Base-by-base conservation (phyloP, 2,888 invertebrate species). In the Melanostoma scalare region DNA sequence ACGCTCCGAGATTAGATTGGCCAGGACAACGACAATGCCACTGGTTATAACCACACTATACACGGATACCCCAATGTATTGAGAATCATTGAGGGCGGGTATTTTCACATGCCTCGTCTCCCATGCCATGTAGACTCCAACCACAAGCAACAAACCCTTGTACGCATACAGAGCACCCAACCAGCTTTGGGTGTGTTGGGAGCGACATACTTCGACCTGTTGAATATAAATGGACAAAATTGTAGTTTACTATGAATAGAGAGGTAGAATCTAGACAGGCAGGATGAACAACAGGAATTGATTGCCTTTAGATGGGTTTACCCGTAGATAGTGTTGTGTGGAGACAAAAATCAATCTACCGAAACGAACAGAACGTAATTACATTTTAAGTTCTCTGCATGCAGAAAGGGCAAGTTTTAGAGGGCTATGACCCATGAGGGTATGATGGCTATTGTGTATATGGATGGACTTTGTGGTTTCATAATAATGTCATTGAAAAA, bases 91-190 rank as follows among this genome's bases (percentile, higher is more conserved):
- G 35, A 98, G 92, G 0, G 96, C 97, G 9, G 97, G 96, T 87
- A 98, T 96, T 92, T 97, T 97, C 33, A 98, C 97, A 90, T 96
- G 95, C 65, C 96, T 94, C 6, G 98, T 98, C 92, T 97, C 97
- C 98, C 98, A 98, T 0, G 98, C 98, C 97, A 98, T 97, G 92
- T 97, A 98, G 3, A 97, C 96, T 0, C 97, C 98, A 80, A 97
- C 97, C 38, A 97, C 93, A 10, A 98, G 93, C 20, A 98, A 93
- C 0, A 98, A 93, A 1, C 96, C 97, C 91, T 98, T 98, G 93
- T 98, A 98, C 6, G 95, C 96, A 90, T 97, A 98, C 8, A 98
- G 93, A 0, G 95, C 96, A 60, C 96, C 95, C n/a, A 97, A 92
- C 98, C 98, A 98, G 58, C 96, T 96, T 48, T 95, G 95, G 8